Conservation (phyloP, 2,888 invertebrate genomes). For the Carterocephalus palaemon region DNA sequence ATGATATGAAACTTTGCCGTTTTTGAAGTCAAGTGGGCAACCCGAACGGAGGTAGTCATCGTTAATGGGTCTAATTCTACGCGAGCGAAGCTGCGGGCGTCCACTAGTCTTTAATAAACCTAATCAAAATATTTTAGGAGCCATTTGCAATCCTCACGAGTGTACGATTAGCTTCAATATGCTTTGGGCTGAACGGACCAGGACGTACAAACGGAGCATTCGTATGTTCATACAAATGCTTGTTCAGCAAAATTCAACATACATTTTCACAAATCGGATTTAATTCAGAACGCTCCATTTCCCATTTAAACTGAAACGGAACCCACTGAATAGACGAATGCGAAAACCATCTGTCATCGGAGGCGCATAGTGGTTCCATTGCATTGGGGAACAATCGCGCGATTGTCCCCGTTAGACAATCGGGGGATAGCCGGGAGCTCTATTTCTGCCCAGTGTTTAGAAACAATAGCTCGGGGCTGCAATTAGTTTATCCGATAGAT, state of each 20-base stretch:
- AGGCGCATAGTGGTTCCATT: conserved; percentile 37
- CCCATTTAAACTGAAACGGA: conserved; percentile 17
- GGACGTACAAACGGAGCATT: background rate
- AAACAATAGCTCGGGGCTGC: conserved; percentile 74
- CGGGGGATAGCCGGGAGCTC: conserved; percentile 45
- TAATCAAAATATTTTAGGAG: no score
- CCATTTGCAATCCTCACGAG: no score
- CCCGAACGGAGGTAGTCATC: no score
- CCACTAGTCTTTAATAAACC: no score
- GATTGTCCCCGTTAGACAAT: conserved; percentile 43
- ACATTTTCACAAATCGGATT: conserved; percentile 17
- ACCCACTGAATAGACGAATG: conserved; percentile 19
- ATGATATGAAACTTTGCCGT: no score
- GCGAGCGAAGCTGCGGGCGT: no score
- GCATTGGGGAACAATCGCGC: conserved; percentile 54
- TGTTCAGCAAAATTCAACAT: conserved; percentile 6
- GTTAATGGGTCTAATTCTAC: no score
- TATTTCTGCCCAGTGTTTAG: conserved; percentile 69
- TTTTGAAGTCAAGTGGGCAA: no score
- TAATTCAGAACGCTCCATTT: conserved; percentile 13
- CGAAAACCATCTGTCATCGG: conserved; percentile 34
- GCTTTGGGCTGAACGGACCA: no score
- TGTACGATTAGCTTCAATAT: no score
- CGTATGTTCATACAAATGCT: conserved; percentile 1
- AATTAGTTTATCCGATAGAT: conserved; percentile 77